phyloP scores from a whole-genome alignment of 1,140 invertebrate genomes.

The Tenebrio molitor region DNA sequence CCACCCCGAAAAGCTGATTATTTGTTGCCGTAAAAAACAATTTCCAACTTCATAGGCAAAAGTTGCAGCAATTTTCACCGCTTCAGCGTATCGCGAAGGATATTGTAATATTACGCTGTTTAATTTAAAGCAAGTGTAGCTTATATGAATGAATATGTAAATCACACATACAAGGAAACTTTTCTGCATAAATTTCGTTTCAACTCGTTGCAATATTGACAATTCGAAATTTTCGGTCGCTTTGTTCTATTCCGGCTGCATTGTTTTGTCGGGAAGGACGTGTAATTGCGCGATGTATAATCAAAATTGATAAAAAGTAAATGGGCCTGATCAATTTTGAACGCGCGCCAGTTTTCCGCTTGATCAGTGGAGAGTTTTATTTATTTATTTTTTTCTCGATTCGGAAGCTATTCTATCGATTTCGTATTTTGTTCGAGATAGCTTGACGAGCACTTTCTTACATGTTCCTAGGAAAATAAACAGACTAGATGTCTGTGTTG shows the following conservation, averaged over 20 bases:
- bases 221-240: background rate
- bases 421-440: conserved; percentile 21
- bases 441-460: conserved; percentile 25
- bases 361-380: conserved; percentile 5
- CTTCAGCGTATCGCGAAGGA: conserved; percentile 1
- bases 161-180: conserved; percentile 23
- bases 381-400: conserved; percentile 1
- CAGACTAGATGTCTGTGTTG: conserved; percentile 1
- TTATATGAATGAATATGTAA: conserved; percentile 27
- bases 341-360: conserved; percentile 7
- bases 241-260: too few species aligned
- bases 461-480: conserved; percentile 24
- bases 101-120: conserved; percentile 18
- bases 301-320: conserved; percentile 8
- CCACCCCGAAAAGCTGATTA: background rate
- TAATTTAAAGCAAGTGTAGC: conserved; percentile 32
- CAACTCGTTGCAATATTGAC: background rate
- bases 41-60: conserved; percentile 4
- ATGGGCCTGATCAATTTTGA: too few species aligned
- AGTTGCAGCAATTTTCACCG: conserved; percentile 13
- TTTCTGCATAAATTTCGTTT: conserved; percentile 34
- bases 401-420: conserved; percentile 26
- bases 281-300: conserved; percentile 3
- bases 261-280: conserved; percentile 19
- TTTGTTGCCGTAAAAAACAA: conserved; percentile 9